Evolutionary conservation across 2,113 vertebrate species (phyloP).

Genomic region (Elachura formosa): DNA sequence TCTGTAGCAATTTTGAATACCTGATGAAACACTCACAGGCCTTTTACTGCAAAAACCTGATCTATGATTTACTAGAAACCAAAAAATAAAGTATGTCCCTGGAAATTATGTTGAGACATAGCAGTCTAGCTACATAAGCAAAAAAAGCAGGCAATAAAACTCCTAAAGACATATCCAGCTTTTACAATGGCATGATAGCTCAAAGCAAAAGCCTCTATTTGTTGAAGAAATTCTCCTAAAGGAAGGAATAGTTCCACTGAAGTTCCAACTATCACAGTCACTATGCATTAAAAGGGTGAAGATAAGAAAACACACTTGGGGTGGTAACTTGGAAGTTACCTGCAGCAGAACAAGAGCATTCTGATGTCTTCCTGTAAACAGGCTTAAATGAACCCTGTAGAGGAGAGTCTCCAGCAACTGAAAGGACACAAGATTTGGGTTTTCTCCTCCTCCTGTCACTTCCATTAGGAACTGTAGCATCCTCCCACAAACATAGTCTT

Average conservation of each 20-base stretch:
- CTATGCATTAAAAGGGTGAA: neutral
- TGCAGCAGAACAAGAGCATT: conserved; percentile 84
- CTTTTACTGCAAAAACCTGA: neutral
- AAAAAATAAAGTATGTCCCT: neutral
- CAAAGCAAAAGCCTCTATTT: neutral
- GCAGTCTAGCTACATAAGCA: neutral
- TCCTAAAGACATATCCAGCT: neutral
- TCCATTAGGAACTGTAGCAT: conserved; percentile 82
- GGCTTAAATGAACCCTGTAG: conserved; percentile 84
- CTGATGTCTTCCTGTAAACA: conserved; percentile 85
- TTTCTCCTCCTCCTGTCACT: conserved; percentile 26
- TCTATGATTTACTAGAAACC: neutral
- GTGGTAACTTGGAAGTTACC: conserved; percentile 66
- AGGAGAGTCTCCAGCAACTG: conserved; percentile 89
- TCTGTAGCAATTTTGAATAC: neutral
- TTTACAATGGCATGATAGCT: neutral
- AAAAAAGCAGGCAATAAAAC: neutral
- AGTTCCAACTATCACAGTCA: neutral
- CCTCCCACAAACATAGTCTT: conserved; percentile 88
- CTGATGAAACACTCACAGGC: neutral
- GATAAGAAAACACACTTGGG: neutral
- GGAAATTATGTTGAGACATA: neutral
- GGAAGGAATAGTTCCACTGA: neutral
- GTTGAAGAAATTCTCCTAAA: neutral
- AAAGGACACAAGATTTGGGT: conserved; percentile 79